Evolutionary conservation across 2,888 invertebrate species (phyloP).

Genomic region (Tuta absoluta): DNA sequence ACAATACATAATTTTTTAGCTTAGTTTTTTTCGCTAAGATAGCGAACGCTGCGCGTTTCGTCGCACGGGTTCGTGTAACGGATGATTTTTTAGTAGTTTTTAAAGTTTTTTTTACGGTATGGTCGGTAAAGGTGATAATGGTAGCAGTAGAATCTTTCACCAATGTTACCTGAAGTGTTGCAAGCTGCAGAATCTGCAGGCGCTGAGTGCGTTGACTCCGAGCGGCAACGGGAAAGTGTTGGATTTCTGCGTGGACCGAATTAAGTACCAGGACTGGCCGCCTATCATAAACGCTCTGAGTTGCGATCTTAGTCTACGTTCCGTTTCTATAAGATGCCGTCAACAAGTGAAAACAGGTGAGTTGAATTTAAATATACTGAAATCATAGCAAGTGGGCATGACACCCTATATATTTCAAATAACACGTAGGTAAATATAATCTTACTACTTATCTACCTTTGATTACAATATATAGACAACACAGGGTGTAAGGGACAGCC

Average conservation of each 20-base stretch:
- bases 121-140: slow-evolving; percentile 72
- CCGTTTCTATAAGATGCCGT: slow-evolving; percentile 84
- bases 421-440: too few species aligned
- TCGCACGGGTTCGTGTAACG: slow-evolving; percentile 40
- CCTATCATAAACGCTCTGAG: slow-evolving; percentile 87
- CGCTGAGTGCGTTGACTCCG: slow-evolving; percentile 65
- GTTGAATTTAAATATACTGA: neutral
- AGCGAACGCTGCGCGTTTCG: slow-evolving; percentile 39
- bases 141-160: slow-evolving; percentile 72
- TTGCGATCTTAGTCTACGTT: slow-evolving; percentile 86
- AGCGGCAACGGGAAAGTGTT: slow-evolving; percentile 76
- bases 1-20: slow-evolving; percentile 51
- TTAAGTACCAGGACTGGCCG: slow-evolving; percentile 88
- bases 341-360: slow-evolving; percentile 72
- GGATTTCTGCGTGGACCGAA: slow-evolving; percentile 88
- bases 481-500: too few species aligned
- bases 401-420: too few species aligned
- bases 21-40: slow-evolving; percentile 44
- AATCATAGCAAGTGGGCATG: neutral
- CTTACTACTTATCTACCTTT: too few species aligned
- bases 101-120: slow-evolving; percentile 50
- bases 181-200: slow-evolving; percentile 73
- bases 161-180: slow-evolving; percentile 77
- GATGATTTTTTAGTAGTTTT: slow-evolving; percentile 54
- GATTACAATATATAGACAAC: too few species aligned